Evolutionary conservation across 2,888 invertebrate species (phyloP).

Genomic region (Rotaria socialis): DNA sequence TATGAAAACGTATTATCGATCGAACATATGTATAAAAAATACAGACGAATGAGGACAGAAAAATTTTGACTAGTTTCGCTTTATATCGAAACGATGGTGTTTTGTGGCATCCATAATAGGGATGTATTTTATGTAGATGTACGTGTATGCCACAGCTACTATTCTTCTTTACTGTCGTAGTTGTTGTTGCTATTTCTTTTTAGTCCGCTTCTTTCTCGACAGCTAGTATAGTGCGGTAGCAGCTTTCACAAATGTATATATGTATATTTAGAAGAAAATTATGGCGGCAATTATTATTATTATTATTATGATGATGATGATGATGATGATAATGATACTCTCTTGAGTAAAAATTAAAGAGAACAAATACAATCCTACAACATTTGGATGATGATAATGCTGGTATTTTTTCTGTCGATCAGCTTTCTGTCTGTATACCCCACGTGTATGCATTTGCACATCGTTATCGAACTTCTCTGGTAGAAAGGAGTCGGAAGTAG

Average conservation of each 20-base stretch:
- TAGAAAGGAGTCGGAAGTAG: not conserved
- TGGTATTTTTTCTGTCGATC: not conserved
- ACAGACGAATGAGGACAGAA: not conserved
- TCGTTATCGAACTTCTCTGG: not conserved
- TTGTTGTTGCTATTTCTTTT: not conserved
- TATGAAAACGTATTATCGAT: not conserved
- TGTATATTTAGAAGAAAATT: not conserved
- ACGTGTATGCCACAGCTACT: not conserved
- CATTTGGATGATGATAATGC: not conserved
- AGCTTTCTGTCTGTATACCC: not conserved
- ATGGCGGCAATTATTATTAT: not conserved
- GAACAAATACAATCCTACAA: slow-evolving; percentile 1
- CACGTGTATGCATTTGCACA: not conserved
- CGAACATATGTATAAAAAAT: not conserved
- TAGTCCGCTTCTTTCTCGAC: not conserved
- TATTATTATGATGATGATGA: not conserved
- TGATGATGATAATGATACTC: slow-evolving; percentile 1
- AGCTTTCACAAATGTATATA: not conserved
- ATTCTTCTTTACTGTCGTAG: not conserved
- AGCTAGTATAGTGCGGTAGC: not conserved
- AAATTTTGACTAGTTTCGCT: not conserved
- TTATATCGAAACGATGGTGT: not conserved
- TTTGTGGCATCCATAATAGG: not conserved
- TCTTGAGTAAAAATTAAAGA: not conserved
- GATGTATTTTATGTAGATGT: not conserved